A percentile compares a stretch with the other conserved stretches of the same genome.
These are phyloP conservation scores for Leptosomus discolor DNA, from an alignment of 2,113 vertebrate genomes.

Conservation along the genomic window DNA sequence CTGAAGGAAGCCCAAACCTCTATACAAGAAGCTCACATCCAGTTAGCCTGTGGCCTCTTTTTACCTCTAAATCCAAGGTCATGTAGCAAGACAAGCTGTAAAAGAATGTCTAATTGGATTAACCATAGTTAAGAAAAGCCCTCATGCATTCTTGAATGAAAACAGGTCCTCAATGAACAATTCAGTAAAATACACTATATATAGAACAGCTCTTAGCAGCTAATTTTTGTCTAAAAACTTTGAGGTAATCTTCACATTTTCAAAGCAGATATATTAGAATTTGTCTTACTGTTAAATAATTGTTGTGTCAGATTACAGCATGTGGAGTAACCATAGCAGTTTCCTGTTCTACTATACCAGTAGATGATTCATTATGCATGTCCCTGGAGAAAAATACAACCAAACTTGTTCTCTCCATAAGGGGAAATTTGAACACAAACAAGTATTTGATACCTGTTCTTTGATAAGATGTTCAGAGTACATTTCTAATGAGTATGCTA, in stretches of 20 bases:
- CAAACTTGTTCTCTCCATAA: background rate
- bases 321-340: background rate
- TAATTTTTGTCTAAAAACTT: background rate
- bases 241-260: background rate
- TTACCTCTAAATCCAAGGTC: slow-evolving; percentile 55
- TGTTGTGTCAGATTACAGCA: slow-evolving; percentile 24
- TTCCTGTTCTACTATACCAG: background rate
- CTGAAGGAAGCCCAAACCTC: background rate
- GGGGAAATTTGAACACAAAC: background rate
- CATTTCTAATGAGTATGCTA: background rate
- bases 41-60: background rate
- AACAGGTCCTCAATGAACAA: background rate
- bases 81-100: background rate
- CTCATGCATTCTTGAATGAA: slow-evolving; percentile 2
- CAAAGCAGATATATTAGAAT: background rate
- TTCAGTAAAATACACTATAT: background rate
- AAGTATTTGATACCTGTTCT: background rate
- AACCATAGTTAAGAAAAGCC: slow-evolving; percentile 16
- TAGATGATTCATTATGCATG: background rate
- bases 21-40: background rate
- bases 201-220: background rate
- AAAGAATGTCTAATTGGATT: slow-evolving; percentile 56
- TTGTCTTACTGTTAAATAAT: slow-evolving; percentile 21
- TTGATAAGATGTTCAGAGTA: background rate
- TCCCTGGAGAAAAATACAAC: background rate